Evolutionary conservation across 2,797 vertebrate genomes (phyloP), one percentile per base, ranked within the genome.

Genomic region (Centroberyx gerrardi): DNA sequence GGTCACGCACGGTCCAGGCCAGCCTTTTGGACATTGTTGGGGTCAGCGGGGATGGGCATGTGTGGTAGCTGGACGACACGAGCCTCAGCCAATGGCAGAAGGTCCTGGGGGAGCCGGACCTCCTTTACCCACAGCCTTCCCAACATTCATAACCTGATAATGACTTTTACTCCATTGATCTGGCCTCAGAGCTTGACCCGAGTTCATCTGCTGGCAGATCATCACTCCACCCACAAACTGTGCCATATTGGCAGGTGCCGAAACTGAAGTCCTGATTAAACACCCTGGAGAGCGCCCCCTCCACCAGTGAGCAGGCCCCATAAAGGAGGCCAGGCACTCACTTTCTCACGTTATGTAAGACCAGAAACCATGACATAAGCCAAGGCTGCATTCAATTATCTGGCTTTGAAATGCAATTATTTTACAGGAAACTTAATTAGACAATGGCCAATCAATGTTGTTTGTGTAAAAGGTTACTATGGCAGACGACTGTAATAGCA

Each of bases 161-260:
- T 93, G 90, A 91, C 93, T 91, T 90, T 81, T 89, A 67, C 80
- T 70, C n/a, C 87, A 95, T 94, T 88, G 94, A 95, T 94, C 92
- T 40, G 81, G 72, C 83, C 72, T 14, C 70, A 70, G 80, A 89
- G 87, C 80, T 55, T 66, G 77, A 89, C 85, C 90, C 15, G 31
- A 44, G 77, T 60, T 83, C 78, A 84, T 78, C 81, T 74, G 72
- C 68, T 51, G 76, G 28, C 72, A 5, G 56, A 72, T 69, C 82
- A 69, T 71, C 82, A 22, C 71, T 87, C 86, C 89, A 76, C 87
- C 81, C 78, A 86, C 85, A 75, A 66, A 83, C 81, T 82, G 73
- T 53, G 75, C 73, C 80, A 22, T 90, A 89, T 91, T 89, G 93
- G 79, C 92, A 91, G 83, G 71, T 88, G 81, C 68, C 27, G 53